Percentiles rank a stretch among this genome's conserved stretches.
Conservation (phyloP, 2,797 vertebrate species). For the Crypturellus tataupa region DNA sequence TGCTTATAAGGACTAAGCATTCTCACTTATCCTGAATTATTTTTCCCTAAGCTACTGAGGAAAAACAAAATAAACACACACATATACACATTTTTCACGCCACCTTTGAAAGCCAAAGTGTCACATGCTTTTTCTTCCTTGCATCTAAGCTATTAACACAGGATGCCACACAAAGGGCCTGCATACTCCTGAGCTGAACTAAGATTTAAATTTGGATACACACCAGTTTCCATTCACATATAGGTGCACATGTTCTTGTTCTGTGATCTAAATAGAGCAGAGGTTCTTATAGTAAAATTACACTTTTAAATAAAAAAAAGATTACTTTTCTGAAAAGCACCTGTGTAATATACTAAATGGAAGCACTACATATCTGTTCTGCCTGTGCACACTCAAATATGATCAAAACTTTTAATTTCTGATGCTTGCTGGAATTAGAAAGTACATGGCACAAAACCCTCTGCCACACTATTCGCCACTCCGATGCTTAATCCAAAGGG, state of each 20-base stretch:
- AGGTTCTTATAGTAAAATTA: not conserved
- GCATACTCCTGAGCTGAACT: not conserved
- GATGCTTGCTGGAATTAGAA: not conserved
- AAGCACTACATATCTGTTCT: not conserved
- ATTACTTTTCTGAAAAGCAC: not conserved
- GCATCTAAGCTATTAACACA: rapidly evolving
- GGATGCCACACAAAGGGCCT: not conserved
- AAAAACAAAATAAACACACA: no score
- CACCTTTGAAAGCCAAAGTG: not conserved
- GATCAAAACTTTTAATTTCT: not conserved
- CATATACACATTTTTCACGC: not conserved
- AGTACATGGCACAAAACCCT: not conserved
- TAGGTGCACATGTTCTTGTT: not conserved
- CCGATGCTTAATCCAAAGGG: not conserved
- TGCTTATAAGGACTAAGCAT: not conserved
- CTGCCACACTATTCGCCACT: not conserved
- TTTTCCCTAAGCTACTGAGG: not conserved
- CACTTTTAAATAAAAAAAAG: not conserved
- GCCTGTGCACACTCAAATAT: not conserved
- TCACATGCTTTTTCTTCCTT: not conserved
- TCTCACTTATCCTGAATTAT: not conserved
- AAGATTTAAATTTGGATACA: not conserved
- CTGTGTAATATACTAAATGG: not conserved
- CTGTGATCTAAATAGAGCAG: not conserved
- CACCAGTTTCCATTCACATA: not conserved